Evolutionary conservation across 2,797 vertebrate species (phyloP).

Genomic region (Lacerta viridis): DNA sequence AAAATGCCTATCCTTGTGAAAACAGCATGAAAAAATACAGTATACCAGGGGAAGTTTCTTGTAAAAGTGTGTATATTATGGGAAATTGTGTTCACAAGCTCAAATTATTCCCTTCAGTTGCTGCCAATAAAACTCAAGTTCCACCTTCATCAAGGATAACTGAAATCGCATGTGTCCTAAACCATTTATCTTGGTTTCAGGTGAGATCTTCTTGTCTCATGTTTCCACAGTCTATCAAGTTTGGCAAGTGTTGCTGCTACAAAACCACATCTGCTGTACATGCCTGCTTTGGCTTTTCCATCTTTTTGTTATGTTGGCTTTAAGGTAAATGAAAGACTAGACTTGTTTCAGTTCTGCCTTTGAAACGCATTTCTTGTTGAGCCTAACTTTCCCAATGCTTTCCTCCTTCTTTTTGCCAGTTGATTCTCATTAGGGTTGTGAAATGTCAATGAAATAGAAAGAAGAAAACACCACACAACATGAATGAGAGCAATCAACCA

Average conservation of each 20-base stretch:
- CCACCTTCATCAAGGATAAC: not conserved
- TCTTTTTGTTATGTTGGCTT: constrained; percentile 3
- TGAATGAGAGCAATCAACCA: constrained; percentile 37
- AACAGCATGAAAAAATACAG: too few relatives aligned
- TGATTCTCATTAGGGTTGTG: not conserved
- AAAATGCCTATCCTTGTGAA: too few relatives aligned
- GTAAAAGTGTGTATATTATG: too few relatives aligned
- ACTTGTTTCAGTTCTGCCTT: not conserved
- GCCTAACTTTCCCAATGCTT: not conserved
- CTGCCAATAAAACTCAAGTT: constrained; percentile 16
- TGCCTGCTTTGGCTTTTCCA: not conserved
- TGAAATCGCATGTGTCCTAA: constrained; percentile 26
- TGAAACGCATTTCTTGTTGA: not conserved
- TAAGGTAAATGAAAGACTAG: constrained; percentile 8
- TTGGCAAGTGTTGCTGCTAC: constrained; percentile 5
- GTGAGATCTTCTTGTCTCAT: constrained; percentile 20
- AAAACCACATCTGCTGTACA: not conserved
- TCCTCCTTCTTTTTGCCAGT: too few relatives aligned
- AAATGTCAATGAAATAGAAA: constrained; percentile 12
- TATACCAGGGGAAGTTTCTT: too few relatives aligned
- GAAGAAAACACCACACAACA: constrained; percentile 2
- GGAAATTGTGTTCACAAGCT: not conserved
- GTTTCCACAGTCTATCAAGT: constrained; percentile 12
- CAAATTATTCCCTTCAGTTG: not conserved
- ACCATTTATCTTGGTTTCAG: constrained; percentile 39